A percentile compares a stretch with the other conserved stretches of the same genome.
Conservation (phyloP, 2,888 invertebrate species). For the Anthophora plumipes region DNA sequence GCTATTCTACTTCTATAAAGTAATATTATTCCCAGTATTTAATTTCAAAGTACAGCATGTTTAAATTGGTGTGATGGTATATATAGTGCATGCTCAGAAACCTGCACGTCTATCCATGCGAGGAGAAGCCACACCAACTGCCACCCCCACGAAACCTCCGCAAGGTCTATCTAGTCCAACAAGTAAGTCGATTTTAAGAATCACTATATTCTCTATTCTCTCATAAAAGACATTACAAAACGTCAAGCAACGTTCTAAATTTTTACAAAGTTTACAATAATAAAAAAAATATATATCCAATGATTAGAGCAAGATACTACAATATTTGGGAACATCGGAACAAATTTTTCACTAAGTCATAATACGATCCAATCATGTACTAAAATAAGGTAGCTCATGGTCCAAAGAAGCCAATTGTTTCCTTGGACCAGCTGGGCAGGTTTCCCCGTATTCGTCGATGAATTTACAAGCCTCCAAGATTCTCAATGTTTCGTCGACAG, state of each 20-base stretch:
- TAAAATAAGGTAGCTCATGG: conserved; percentile 38
- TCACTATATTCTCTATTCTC: conserved; percentile 18
- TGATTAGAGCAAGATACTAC: background rate
- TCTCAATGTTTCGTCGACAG: conserved; percentile 96
- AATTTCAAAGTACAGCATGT: conserved; percentile 60
- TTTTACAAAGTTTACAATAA: background rate
- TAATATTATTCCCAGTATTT: background rate
- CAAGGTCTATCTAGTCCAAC: conserved; percentile 75
- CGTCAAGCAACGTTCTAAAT: too few species aligned
- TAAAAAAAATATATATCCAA: background rate
- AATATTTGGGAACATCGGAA: background rate
- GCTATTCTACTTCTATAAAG: background rate
- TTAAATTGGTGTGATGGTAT: conserved; percentile 75
- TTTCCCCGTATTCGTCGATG: conserved; percentile 94
- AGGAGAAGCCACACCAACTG: conserved; percentile 73
- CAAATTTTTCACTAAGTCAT: background rate
- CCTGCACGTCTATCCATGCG: conserved; percentile 76
- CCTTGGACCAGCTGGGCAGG: conserved; percentile 67
- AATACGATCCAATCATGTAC: conserved; percentile 7
- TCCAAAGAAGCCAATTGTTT: background rate
- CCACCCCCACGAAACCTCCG: conserved; percentile 77
- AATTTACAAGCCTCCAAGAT: conserved; percentile 98
- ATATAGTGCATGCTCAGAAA: conserved; percentile 82
- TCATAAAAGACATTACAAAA: background rate
- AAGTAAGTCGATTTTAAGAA: conserved; percentile 77